Evolutionary conservation across 2,888 invertebrate species (phyloP).

Genomic region (Colletes collaris): DNA sequence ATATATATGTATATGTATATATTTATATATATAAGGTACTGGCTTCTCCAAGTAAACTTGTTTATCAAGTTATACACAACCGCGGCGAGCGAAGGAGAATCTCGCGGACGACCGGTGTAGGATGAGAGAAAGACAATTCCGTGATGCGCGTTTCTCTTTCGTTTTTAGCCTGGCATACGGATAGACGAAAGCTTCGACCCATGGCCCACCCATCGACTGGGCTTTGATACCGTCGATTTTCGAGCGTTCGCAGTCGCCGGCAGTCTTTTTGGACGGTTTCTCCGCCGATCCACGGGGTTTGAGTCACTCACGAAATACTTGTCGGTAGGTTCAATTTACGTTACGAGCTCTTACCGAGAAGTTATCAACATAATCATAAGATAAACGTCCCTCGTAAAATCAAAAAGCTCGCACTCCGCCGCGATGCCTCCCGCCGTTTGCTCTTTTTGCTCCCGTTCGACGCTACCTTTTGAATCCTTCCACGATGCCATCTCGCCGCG

Average conservation of each 20-base stretch:
- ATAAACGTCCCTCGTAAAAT: constrained; percentile 69
- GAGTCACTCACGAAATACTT: constrained; percentile 56
- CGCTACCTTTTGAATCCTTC: constrained; percentile 38
- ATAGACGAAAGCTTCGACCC: neutral
- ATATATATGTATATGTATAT: constrained; percentile 45
- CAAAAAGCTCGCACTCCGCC: constrained; percentile 65
- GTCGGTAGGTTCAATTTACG: constrained; percentile 65
- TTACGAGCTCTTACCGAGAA: constrained; percentile 67
- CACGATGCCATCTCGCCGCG: constrained; percentile 2
- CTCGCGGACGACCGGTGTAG: constrained; percentile 50
- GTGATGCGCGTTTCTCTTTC: constrained; percentile 33
- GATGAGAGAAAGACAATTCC: constrained; percentile 54
- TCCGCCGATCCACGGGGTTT: neutral
- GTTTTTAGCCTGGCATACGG: constrained; percentile 4
- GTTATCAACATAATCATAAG: constrained; percentile 72
- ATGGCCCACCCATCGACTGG: constrained; percentile 4
- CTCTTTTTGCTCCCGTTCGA: constrained; percentile 28
- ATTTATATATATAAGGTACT: constrained; percentile 64
- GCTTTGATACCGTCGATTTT: constrained; percentile 38
- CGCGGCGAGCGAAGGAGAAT: constrained; percentile 46
- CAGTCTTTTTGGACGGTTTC: constrained; percentile 27
- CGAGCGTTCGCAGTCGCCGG: constrained; percentile 32
- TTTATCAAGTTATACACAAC: constrained; percentile 72
- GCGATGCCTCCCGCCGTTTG: constrained; percentile 23
- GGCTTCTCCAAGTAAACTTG: constrained; percentile 72